Base-by-base conservation (phyloP, 2,797 vertebrate genomes). In the Mycteria americana region DNA sequence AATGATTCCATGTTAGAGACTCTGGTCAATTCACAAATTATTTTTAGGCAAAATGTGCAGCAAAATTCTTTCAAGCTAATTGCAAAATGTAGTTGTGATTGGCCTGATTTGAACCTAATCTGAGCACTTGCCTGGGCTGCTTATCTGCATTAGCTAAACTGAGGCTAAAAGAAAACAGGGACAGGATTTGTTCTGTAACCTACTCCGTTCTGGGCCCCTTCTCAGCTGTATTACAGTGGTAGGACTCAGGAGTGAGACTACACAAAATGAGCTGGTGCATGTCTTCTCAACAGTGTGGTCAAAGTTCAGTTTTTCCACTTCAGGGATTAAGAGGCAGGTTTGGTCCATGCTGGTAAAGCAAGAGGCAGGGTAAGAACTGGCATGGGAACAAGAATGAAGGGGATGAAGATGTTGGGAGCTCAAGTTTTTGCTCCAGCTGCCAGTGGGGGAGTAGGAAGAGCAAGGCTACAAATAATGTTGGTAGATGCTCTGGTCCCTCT, bases 1-100 rank as follows among this genome's bases (percentile, higher is more conserved):
- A 94, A 62, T 79, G 85, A 48, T 90, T 93, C 85, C 13, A n/a
- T 1, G 13, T 53, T 37, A 35, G 39, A 96, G 64, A 77, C 83
- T 93, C 63, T 82, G 70, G 74, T 89, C 92, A 92, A 97, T 97
- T 93, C 96, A 48, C 77, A 85, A 79, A 93, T 95, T 97, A 97
- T 97, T 96, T 97, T 97, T 97, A 96, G 96, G 92, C 83, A 89
- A 87, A 94, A 93, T 93, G 85, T 63, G 77, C 83, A 43, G 90
- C 88, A 95, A 82, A 95, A 64, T 88, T 88, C 24, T 96, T 87
- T 18, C 41, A 72, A 59, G 80, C 63, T 96, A 94, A 96, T 96
- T 89, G 93, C 80, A 95, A 89, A 85, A 70, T 73, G 77, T 64
- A 70, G 67, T 46, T 86, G 51, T 67, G 90, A 64, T 88, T 90